phyloP scores from a whole-genome alignment of 2,113 vertebrate genomes.

The Opisthocomus hoazin region DNA sequence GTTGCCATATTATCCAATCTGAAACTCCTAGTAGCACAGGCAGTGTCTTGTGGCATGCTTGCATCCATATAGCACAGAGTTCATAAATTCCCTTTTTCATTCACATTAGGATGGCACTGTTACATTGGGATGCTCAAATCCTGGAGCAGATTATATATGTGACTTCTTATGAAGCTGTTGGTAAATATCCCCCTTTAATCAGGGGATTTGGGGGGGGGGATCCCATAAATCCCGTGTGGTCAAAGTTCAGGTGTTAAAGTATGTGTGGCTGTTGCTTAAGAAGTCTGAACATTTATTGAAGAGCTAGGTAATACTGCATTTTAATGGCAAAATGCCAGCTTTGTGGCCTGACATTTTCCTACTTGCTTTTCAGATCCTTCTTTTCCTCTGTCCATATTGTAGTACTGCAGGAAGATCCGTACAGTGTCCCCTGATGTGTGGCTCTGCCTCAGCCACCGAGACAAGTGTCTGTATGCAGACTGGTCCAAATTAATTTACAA shows the following conservation, averaged over 20 bases:
- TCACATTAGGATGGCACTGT: background rate
- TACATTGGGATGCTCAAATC: background rate
- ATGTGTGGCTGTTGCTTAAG: background rate
- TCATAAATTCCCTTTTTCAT: background rate
- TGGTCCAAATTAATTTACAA: background rate
- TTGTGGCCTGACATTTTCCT: background rate
- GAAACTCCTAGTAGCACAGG: background rate
- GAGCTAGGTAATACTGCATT: background rate
- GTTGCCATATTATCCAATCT: background rate
- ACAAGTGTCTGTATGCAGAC: background rate
- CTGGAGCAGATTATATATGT: background rate
- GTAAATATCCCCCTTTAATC: background rate
- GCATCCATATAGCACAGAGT: background rate
- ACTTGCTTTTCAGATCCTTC: background rate
- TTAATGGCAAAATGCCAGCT: background rate
- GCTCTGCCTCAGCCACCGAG: background rate
- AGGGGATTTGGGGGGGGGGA: too few relatives aligned
- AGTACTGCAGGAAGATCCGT: background rate
- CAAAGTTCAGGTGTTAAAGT: background rate
- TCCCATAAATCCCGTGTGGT: background rate
- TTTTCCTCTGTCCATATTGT: background rate
- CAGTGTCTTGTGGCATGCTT: background rate
- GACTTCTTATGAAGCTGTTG: background rate
- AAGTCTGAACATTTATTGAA: background rate
- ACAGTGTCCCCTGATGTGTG: background rate